phyloP scores from a whole-genome alignment of 2,797 vertebrate species.

The Halcyon smyrnensis region DNA sequence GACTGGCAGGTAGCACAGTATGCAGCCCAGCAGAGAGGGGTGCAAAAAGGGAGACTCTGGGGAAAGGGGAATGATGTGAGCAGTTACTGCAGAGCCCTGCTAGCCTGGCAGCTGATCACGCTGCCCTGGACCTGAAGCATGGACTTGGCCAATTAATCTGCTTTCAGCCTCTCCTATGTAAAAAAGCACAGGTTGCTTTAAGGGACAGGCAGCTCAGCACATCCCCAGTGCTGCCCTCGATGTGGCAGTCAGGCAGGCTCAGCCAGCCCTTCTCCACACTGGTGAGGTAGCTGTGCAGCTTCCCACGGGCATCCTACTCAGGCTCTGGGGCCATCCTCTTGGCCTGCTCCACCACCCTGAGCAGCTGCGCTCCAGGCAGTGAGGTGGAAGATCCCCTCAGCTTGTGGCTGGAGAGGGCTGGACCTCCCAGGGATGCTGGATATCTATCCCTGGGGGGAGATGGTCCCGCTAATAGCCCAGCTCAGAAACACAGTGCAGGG shows the following conservation, averaged over 20 bases:
- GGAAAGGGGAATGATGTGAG: neutral
- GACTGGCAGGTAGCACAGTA: neutral
- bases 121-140: neutral
- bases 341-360: neutral
- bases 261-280: neutral
- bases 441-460: neutral
- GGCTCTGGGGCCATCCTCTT: neutral
- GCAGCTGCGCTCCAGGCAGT: neutral
- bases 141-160: neutral
- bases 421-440: neutral
- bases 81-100: neutral
- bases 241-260: fast-evolving
- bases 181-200: neutral
- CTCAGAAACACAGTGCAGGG: fast-evolving
- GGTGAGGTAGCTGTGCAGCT: neutral
- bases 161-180: neutral
- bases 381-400: neutral
- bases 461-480: neutral
- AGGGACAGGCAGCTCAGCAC: neutral
- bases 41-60: neutral
- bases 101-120: neutral
- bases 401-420: neutral
- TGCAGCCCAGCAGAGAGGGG: neutral
- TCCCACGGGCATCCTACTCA: fast-evolving
- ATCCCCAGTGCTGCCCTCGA: neutral